These are phyloP conservation scores for Apodemus sylvaticus DNA, from an alignment of 2,113 vertebrate genomes.

Conservation along the genomic window DNA sequence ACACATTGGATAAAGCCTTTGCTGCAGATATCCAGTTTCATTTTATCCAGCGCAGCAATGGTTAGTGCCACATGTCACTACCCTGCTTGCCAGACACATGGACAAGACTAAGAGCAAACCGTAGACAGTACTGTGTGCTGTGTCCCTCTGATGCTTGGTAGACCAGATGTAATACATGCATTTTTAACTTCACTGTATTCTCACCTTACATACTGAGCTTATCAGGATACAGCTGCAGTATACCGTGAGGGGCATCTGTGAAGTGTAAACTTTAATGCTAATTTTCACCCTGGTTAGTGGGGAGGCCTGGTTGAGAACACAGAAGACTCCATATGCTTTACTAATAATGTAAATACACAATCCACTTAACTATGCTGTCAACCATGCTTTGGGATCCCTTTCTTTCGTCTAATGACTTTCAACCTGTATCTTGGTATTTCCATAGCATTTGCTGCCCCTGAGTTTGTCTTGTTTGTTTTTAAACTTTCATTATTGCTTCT, in stretches of 20 bases:
- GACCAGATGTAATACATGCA: background rate
- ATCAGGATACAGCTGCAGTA: background rate
- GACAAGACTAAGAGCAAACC: background rate
- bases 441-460: background rate
- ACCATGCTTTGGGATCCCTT: background rate
- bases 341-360: background rate
- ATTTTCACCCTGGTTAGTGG: constrained; percentile 16
- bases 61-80: background rate
- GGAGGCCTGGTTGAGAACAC: background rate
- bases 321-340: background rate
- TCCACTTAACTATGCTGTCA: background rate
- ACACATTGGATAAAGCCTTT: background rate
- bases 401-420: background rate
- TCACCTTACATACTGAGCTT: background rate
- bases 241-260: background rate
- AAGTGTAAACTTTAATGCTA: constrained; percentile 26
- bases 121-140: too few relatives aligned
- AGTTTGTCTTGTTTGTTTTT: constrained; percentile 37
- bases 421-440: background rate
- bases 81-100: background rate
- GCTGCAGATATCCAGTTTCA: background rate
- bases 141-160: background rate
- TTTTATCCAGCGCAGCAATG: background rate
- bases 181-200: background rate
- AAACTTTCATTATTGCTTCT: background rate